These are phyloP conservation scores for Panorpa germanica DNA, from an alignment of 2,888 invertebrate genomes.

Conservation along the genomic window DNA sequence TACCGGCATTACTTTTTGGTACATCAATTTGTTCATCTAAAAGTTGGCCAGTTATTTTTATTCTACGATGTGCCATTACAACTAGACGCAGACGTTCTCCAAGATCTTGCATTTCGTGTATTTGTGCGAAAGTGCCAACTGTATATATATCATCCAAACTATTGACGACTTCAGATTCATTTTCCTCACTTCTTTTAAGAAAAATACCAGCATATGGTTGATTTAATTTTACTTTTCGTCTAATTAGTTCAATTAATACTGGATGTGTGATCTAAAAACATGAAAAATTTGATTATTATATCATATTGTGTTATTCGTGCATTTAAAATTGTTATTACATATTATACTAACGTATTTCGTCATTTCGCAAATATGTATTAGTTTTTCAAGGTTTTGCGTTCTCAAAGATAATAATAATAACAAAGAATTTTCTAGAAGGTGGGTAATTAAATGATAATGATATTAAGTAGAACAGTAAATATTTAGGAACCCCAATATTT, in stretches of 20 bases:
- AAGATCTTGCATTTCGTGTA: constrained; percentile 91
- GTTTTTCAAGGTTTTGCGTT: too few species aligned
- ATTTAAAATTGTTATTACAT: not conserved
- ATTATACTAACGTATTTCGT: too few species aligned
- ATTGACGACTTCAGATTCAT: constrained; percentile 70
- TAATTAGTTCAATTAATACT: constrained; percentile 67
- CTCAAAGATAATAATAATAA: too few species aligned
- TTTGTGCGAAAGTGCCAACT: constrained; percentile 93
- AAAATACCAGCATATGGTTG: constrained; percentile 97
- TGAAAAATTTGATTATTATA: constrained; percentile 5
- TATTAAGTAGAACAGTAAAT: too few species aligned
- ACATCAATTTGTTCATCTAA: constrained; percentile 49
- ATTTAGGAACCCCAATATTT: too few species aligned
- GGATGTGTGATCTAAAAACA: constrained; percentile 61
- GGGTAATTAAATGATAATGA: too few species aligned
- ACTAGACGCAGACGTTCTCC: constrained; percentile 80
- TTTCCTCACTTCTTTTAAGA: constrained; percentile 77
- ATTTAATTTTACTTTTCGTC: constrained; percentile 85
- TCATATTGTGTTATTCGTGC: constrained; percentile 6
- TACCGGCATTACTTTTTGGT: too few species aligned
- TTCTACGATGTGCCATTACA: constrained; percentile 84
- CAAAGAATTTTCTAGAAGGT: too few species aligned
- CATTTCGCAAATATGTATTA: too few species aligned
- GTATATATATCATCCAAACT: constrained; percentile 70
- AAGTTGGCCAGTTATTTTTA: constrained; percentile 62